Base-by-base conservation (phyloP, 2,888 invertebrate genomes). In the Orthonevra nobilis region DNA sequence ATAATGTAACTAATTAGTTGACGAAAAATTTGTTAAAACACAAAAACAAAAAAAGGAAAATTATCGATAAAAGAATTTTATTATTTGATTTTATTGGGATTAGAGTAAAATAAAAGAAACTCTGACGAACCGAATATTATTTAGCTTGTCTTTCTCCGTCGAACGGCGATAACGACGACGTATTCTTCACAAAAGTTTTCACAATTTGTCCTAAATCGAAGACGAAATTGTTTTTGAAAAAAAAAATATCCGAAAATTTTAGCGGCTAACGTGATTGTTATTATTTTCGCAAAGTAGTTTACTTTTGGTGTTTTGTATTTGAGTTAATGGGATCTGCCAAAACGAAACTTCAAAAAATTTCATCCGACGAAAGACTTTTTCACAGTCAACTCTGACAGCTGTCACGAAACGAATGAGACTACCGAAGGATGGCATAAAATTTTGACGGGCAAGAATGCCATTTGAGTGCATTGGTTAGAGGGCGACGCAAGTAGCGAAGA, bases 231-330 rank as follows among this genome's bases (percentile, higher is more conserved):
- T 26, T 23, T 30, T 7, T 17, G 7, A 32, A 32, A 50, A 26
- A 28, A 19, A 19, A 73, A 63, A 74, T 79, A 75, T 81, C 40
- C 42, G 50, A 14, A 77, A 70, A 26, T 19, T 30, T 40, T 17
- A 60, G 17, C 52, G 60, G 77, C 52, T 48, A 70, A 54, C 17
- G 14, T 30, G 77, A 77, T 72, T 77, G 72, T 77, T 72, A 72
- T 60, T 69, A 81, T 81, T 82, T 82, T 81, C 54, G 74, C 81
- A 61, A 74, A 82, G 82, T 82, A 69, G 81, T 72, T 81, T 73
- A 79, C 66, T 73, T 73, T 73, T 56, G 38, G 46, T 79, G 73
- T 79, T 79, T 73, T 73, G 73, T 48, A 73, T 64, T n/a, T 30
- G 36, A 66, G 68, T 61, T 79, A 73, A 79, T 73, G 36, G 42